Evolutionary conservation across 2,113 vertebrate genomes (phyloP).

Genomic region (Conger conger): DNA sequence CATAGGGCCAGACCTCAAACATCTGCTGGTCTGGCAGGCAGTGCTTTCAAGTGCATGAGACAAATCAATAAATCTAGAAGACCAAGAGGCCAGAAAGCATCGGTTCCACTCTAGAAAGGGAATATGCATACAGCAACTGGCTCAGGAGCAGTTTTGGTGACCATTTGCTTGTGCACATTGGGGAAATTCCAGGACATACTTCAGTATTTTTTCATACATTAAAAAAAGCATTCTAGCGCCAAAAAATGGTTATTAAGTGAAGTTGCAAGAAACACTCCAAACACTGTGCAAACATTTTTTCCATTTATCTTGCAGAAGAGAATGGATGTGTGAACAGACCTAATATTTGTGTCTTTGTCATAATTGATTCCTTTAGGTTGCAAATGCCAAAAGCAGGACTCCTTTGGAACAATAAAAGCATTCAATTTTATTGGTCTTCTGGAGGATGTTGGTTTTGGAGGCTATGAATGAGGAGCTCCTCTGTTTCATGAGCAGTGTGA

Average conservation of each 20-base stretch:
- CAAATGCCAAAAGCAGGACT: neutral
- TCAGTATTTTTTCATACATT: too few species aligned
- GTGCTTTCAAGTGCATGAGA: neutral
- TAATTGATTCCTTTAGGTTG: neutral
- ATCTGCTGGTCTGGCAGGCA: neutral
- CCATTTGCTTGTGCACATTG: neutral
- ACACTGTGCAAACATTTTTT: neutral
- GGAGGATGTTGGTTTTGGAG: neutral
- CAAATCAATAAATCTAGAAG: neutral
- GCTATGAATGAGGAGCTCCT: neutral
- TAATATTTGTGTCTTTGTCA: neutral
- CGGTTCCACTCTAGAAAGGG: neutral
- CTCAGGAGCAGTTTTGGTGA: neutral
- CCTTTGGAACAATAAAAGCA: neutral
- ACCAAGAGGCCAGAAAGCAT: neutral
- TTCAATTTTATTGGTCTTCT: neutral
- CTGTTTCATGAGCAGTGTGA: neutral
- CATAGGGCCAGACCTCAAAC: neutral
- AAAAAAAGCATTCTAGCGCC: too few species aligned
- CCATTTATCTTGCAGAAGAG: neutral
- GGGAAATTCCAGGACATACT: neutral
- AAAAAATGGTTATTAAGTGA: too few species aligned
- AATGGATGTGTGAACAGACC: neutral
- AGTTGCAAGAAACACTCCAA: neutral
- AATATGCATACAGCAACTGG: neutral